Base-by-base conservation (phyloP, 2,797 vertebrate species). In the Nyctibius grandis region DNA sequence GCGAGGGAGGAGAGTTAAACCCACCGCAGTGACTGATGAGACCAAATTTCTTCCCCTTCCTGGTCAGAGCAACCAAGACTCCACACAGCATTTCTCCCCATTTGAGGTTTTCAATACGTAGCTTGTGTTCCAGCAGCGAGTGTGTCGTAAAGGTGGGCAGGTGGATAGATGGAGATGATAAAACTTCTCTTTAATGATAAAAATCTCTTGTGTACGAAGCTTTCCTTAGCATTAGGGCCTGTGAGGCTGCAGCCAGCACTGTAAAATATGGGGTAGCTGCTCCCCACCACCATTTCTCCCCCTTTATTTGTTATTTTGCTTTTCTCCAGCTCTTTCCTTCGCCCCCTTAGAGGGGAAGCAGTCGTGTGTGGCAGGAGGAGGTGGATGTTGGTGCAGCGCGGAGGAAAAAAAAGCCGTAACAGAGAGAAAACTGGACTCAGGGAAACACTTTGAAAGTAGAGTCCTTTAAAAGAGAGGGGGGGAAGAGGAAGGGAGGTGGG, bases 401-500 rank as follows among this genome's bases (percentile, higher is more conserved):
- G 63, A 75, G 90, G 6, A 59, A 95, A 53, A 89, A 53, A 81
- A 31, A 42, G 23, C 67, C 18, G 2, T 40, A 72, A 69, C 5
- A 48, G 89, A 88, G 83, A 64, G 47, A 77, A 73, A 89, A 20
- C 51, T 60, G 57, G 74, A 74, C 95, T 85, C 57, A 5, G 15
- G 68, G 64, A 96, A 93, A 50, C 44, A 34, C 87, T 97, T 95
- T 90, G 94, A 88, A 88, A 95, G 92, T 23, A 53, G 42, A 89
- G 88, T 93, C 92, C 92, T 94, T 96, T 96, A 95, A 95, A 92
- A 83, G 67, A 40, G 63, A 28, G 34, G 77, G 25, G 15, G 8
- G 25, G 36, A 95, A 96, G 82, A 92, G 86, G 86, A 96, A 95
- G 89, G 76, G 95, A 96, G 92, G 91, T 80, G 81, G 80, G 95